phyloP scores from a whole-genome alignment of 2,888 invertebrate genomes.

The Sturmia bella region DNA sequence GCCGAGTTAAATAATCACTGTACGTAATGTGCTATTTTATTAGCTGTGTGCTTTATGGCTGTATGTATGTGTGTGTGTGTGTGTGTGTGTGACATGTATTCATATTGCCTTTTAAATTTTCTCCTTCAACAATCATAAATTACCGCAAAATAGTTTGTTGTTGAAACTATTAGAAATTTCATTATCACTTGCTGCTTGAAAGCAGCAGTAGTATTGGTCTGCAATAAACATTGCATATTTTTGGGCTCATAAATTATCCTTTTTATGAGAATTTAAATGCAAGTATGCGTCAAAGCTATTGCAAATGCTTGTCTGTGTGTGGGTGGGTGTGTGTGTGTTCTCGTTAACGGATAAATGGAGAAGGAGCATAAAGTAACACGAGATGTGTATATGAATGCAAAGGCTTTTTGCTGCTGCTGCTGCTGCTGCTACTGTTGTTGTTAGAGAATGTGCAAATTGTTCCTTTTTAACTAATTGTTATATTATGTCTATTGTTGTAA shows the following conservation, averaged over 20 bases:
- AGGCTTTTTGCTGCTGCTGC: constrained; percentile 9
- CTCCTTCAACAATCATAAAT: constrained; percentile 47
- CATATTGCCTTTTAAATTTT: constrained; percentile 10
- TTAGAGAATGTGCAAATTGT: constrained; percentile 44
- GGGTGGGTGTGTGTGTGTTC: not conserved
- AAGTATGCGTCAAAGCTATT: constrained; percentile 9
- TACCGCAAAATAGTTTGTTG: constrained; percentile 43
- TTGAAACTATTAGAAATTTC: constrained; percentile 29
- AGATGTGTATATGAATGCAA: constrained; percentile 7
- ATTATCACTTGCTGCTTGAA: constrained; percentile 51
- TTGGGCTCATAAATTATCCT: constrained; percentile 69
- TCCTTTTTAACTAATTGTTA: constrained; percentile 76
- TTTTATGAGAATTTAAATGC: constrained; percentile 53
- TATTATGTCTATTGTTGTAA: constrained; percentile 74
- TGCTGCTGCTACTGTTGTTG: not conserved
- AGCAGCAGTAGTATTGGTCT: constrained; percentile 34
- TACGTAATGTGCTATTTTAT: no score
- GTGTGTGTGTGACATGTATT: constrained; percentile 24
- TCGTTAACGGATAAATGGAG: not conserved
- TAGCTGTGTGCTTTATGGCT: no score
- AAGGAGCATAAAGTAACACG: constrained; percentile 3
- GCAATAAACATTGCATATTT: constrained; percentile 67
- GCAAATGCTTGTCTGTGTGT: constrained; percentile 1
- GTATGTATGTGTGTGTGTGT: constrained; percentile 6
- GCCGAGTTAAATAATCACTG: no score